Percentiles rank a stretch among this genome's conserved stretches.
Evolutionary conservation across 2,797 vertebrate genomes (phyloP).

Genomic region (Molossus alvarezi): DNA sequence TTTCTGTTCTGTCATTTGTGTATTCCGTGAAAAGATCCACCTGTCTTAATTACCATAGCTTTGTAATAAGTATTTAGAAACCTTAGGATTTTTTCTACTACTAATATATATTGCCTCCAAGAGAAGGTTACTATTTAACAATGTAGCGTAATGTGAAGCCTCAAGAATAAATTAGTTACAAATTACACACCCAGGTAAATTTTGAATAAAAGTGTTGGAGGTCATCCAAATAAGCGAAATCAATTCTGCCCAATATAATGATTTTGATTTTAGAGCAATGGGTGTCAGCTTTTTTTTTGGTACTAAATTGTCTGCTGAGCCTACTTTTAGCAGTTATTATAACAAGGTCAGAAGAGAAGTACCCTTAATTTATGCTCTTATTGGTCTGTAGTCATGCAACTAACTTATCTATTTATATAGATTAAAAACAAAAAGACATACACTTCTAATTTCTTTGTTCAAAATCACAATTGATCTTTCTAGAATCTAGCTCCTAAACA

Average conservation of each 20-base stretch:
- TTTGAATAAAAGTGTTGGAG: not conserved
- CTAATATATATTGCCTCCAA: not conserved
- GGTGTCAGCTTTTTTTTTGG: not conserved
- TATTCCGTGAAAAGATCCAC: not conserved
- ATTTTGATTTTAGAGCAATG: not conserved
- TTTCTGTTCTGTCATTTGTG: not conserved
- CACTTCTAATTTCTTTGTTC: not conserved
- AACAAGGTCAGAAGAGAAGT: not conserved
- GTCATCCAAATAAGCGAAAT: conserved; percentile 9
- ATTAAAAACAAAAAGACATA: not conserved
- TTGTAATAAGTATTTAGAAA: conserved; percentile 8
- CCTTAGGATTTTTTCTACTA: not conserved
- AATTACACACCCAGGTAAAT: conserved; percentile 16
- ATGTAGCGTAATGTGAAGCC: not conserved
- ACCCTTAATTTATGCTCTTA: not conserved
- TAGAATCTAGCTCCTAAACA: not conserved
- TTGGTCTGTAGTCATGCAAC: not conserved
- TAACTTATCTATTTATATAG: not conserved
- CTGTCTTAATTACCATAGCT: not conserved
- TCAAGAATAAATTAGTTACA: not conserved
- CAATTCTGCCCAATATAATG: not conserved
- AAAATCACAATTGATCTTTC: not conserved
- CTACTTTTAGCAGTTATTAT: not conserved
- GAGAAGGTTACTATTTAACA: conserved; percentile 1
- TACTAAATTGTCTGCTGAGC: not conserved